Percentiles rank a stretch among this genome's conserved stretches.
Evolutionary conservation across 2,113 vertebrate genomes (phyloP).

Genomic region (Apeltes quadracus): DNA sequence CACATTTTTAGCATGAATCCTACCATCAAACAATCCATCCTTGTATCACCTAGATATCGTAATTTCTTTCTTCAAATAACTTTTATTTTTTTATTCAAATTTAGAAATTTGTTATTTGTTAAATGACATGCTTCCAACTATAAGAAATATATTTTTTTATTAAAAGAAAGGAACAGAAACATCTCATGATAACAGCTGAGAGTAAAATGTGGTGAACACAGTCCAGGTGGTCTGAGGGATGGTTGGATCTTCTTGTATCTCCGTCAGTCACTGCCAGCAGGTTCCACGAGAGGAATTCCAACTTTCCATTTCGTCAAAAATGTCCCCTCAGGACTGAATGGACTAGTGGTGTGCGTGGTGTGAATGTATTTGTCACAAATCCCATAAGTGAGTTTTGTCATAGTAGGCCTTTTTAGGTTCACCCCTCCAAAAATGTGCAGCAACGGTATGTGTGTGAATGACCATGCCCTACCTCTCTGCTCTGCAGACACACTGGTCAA

Average conservation of each 20-base stretch:
- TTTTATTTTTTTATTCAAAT: background rate
- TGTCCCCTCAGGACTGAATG: slow-evolving; percentile 26
- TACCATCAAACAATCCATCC: background rate
- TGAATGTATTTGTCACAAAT: slow-evolving; percentile 30
- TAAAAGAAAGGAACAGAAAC: slow-evolving; percentile 63
- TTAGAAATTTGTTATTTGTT: background rate
- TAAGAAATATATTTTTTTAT: slow-evolving; percentile 68
- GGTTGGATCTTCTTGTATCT: slow-evolving; percentile 11
- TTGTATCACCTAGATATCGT: background rate
- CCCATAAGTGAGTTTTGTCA: slow-evolving; percentile 28
- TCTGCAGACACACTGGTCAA: slow-evolving; percentile 63
- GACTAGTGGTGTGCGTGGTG: slow-evolving; percentile 7
- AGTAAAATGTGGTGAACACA: slow-evolving; percentile 48
- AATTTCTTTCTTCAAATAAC: background rate
- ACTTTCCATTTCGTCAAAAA: slow-evolving; percentile 21
- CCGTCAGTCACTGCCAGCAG: slow-evolving; percentile 40
- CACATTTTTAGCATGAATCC: no score
- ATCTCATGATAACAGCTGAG: slow-evolving; percentile 52
- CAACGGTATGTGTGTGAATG: slow-evolving; percentile 18
- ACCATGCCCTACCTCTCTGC: slow-evolving; percentile 29
- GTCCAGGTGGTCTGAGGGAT: slow-evolving; percentile 31
- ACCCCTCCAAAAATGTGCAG: background rate
- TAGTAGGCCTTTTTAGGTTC: background rate
- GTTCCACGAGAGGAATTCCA: slow-evolving; percentile 30
- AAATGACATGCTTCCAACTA: slow-evolving; percentile 41